Evolutionary conservation across 2,797 vertebrate species (phyloP).

Genomic region (Rhyacichthys aspro): DNA sequence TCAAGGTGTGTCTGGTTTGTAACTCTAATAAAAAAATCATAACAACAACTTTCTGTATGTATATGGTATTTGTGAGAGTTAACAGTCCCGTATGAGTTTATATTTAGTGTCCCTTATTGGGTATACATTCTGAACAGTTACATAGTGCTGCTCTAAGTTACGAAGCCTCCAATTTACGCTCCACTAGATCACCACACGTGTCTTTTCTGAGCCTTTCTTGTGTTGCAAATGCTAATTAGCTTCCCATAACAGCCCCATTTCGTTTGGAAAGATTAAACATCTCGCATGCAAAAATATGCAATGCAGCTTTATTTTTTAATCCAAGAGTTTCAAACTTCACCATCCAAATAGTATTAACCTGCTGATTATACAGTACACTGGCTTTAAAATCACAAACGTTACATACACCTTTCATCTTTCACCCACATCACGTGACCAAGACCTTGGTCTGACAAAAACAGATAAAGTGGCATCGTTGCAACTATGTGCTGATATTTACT

Average conservation of each 20-base stretch:
- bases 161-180: slow-evolving; percentile 41
- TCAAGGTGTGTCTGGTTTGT: too few species aligned
- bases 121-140: too few species aligned
- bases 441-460: slow-evolving; percentile 78
- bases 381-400: slow-evolving; percentile 63
- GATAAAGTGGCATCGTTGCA: slow-evolving; percentile 77
- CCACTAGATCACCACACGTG: slow-evolving; percentile 24
- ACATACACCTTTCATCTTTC: slow-evolving; percentile 79
- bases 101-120: too few species aligned
- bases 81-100: too few species aligned
- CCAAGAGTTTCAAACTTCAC: slow-evolving; percentile 79
- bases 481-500: slow-evolving; percentile 75
- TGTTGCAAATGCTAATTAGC: slow-evolving; percentile 68
- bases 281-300: slow-evolving; percentile 77
- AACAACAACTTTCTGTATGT: too few species aligned
- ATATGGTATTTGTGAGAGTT: too few species aligned
- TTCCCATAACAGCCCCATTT: slow-evolving; percentile 48
- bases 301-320: slow-evolving; percentile 83
- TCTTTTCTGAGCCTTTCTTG: slow-evolving; percentile 48
- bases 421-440: slow-evolving; percentile 71
- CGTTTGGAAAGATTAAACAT: slow-evolving; percentile 61
- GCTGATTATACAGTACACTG: slow-evolving; percentile 72
- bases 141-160: background rate
- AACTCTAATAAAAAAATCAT: too few species aligned
- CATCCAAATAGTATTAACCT: slow-evolving; percentile 81